phyloP scores from a whole-genome alignment of 2,797 vertebrate species.

The Telmatherina bonti region DNA sequence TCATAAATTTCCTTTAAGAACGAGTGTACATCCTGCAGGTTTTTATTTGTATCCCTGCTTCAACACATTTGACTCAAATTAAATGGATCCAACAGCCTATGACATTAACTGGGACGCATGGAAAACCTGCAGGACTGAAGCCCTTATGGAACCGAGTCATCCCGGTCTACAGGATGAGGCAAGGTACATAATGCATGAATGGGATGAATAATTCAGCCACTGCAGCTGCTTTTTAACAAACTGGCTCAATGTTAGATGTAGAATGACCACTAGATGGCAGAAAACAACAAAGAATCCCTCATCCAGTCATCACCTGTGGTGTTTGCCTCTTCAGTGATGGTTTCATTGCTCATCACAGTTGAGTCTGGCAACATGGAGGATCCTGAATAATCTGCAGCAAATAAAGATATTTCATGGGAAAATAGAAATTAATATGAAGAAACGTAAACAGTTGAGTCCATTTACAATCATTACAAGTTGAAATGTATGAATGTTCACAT shows the following conservation, averaged over 20 bases:
- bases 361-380: constrained; percentile 16
- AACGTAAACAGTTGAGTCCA: too few species aligned
- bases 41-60: too few species aligned
- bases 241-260: neutral
- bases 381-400: constrained; percentile 23
- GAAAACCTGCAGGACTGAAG: too few species aligned
- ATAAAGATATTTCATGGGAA: neutral
- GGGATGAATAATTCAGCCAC: neutral
- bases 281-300: neutral
- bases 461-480: too few species aligned
- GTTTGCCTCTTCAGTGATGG: constrained; percentile 22
- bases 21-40: too few species aligned
- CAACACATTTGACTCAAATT: too few species aligned
- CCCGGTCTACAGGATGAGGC: neutral
- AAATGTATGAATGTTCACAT: too few species aligned
- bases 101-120: too few species aligned
- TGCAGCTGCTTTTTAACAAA: neutral
- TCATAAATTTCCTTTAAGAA: too few species aligned
- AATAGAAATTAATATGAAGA: neutral
- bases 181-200: neutral
- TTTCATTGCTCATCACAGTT: constrained; percentile 28
- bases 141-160: too few species aligned
- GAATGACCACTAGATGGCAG: constrained; percentile 53
- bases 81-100: too few species aligned
- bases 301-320: constrained; percentile 30